Base-by-base conservation (phyloP, 2,797 vertebrate genomes). In the Protonibea diacanthus region DNA sequence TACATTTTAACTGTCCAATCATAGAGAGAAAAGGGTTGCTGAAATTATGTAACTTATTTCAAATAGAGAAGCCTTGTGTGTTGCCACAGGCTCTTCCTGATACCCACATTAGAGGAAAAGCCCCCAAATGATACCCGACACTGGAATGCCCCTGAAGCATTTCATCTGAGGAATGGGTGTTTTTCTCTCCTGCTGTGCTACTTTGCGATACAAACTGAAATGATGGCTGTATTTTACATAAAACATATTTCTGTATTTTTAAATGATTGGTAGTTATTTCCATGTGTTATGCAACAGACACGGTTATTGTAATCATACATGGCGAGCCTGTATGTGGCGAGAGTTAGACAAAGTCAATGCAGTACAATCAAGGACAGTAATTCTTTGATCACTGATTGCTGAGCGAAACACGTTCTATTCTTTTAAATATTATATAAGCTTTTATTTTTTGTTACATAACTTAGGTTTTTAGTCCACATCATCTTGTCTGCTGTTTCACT, bases 201-300 rank as follows among this genome's bases (percentile, higher is more conserved):
- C 42, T 69, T 21, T 72, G 44, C 9, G 53, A 52, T 15, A 6
- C n/a, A 13, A 77, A 74, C 23, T 48, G 8, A 58, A 44, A 57
- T 27, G 1, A 66, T 3, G 11, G 7, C 3, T 3, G 4, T 18
- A 8, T 29, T 56, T 57, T 55, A 33, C 33, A 44, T 44, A 23
- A 56, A 58, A 10, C 49, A 5, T 14, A 44, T 12, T 15, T 5
- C 12, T 55, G 38, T 23, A 11, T 55, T n/a, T 76, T 75, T 20
- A 42, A 64, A 44, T 45, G 11, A 0, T 18, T 7, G 3, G 17
- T 23, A 33, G 9, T 29, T 62, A 27, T 45, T 42, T 58, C 2
- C 44, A 4, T 58, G n/a, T 58, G 38, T 52, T 33, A 29, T 52
- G 44, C 33, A 80, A 80, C 20, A 49, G 42, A 15, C 15, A 25